Evolutionary conservation across 2,888 invertebrate species (phyloP).

Genomic region (Troides oblongomaculatus): DNA sequence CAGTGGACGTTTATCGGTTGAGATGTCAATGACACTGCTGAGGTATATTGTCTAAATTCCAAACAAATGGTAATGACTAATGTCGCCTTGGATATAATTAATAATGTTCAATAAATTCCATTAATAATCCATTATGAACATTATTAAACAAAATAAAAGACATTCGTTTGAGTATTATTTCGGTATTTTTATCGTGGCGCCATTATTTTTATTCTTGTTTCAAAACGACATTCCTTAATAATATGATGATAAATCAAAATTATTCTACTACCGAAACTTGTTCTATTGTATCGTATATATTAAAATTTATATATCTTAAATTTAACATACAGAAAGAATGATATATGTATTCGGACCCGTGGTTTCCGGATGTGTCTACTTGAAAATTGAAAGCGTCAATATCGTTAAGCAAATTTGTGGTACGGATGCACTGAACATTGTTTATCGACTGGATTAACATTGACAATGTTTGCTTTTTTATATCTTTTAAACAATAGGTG

Average conservation of each 20-base stretch:
- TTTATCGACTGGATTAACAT: conserved; percentile 38
- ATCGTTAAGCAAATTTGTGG: conserved; percentile 44
- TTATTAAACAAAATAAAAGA: conserved; percentile 19
- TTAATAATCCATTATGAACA: conserved; percentile 4
- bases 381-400: conserved; percentile 53
- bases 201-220: conserved; percentile 25
- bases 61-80: not conserved
- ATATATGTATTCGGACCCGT: conserved; percentile 9
- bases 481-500: conserved; percentile 9
- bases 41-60: not conserved
- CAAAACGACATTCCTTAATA: conserved; percentile 27
- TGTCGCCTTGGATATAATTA: not conserved
- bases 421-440: conserved; percentile 41
- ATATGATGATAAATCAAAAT: conserved; percentile 26
- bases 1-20: no score
- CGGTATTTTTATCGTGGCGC: conserved; percentile 21
- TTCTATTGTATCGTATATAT: conserved; percentile 21
- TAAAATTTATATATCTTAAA: conserved; percentile 20
- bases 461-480: conserved; percentile 23
- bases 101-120: conserved; percentile 12
- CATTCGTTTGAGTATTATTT: conserved; percentile 22
- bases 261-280: conserved; percentile 11
- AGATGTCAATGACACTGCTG: no score
- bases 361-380: conserved; percentile 36
- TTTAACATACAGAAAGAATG: not conserved